Base-by-base conservation (phyloP, 2,113 vertebrate species). In the Tamias sibiricus region DNA sequence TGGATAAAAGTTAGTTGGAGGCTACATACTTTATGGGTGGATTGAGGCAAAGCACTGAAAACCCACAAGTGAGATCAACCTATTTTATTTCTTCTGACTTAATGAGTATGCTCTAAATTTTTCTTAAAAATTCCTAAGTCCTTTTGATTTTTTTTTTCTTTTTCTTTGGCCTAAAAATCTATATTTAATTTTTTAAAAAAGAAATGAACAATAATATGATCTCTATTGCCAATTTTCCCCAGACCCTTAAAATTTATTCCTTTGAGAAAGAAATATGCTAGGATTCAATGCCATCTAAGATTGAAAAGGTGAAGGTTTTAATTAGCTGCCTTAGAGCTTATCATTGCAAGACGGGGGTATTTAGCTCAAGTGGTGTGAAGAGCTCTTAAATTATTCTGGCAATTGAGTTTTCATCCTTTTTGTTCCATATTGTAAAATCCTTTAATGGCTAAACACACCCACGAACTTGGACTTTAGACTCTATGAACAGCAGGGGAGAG, bases 301-400 rank as follows among this genome's bases (percentile, higher is more conserved):
- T n/a, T 79, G 90, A 93, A 97, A 96, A 97, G 87, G 85, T 89
- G 40, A 95, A 86, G 54, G 52, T 92, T 97, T 98, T 98, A 98
- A 98, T 97, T 94, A 97, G 92, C 93, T 92, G 94, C 76, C 96
- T 84, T 94, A 82, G 84, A 96, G 59, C 30, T 74, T 87, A 85
- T 75, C 86, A 81, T 79, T 85, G 54, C 81, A 94, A 96, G 95
- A 95, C 82, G 72, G 92, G n/a, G 62, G 90, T 76, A 93, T 97
- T 98, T 96, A 96, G 90, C 90, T 97, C 95, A 97, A 98, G 97
- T 94, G 68, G 66, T 96, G 71, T 95, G 81, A 97, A 97, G 95
- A 95, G 95, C 93, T 95, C 95, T 98, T 98, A 96, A 97, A 97
- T 98, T 96, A 95, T 97, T 94, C 98, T 90, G 87, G 87, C 95